Evolutionary conservation across 2,888 invertebrate species (phyloP), one percentile per base, ranked within the genome.

Genomic region (Trimorus sp.): DNA sequence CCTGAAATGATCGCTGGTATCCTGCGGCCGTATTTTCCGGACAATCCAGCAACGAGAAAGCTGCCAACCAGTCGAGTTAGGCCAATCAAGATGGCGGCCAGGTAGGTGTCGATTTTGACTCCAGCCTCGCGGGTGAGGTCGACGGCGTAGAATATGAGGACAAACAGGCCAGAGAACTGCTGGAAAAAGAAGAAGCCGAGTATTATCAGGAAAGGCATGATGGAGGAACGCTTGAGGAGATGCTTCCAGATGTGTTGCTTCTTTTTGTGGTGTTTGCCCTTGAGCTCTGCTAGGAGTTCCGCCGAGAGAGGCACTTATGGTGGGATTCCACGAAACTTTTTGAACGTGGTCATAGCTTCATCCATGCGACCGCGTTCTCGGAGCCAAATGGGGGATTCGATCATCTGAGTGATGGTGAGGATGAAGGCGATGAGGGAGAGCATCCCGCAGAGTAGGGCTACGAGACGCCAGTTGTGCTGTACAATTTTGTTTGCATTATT

Each of bases 1-100:
- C 95, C 94, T 0, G 94, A 95, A 45, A 93, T 79, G 6, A 94
- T 90, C 0, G 95, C 93, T 0, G 95, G 92, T 1, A 93, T 92
- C 59, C 94, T 89, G 59, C 95, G 90, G 0, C 95, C 95, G 54
- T 92, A 93, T 58, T 90, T 92, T 68, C 94, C 94, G 3, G 93
- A 93, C 1, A 92, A 85, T 9, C 88, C 90, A n/a, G 93, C 92
- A 0, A 93, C 92, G 12, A 92, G 63, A 11, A 93, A 78, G 0
- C 93, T 92, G 0, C 92, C 92, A 0, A 92, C 8, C 0, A 94
- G 85, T 60, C 94, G 91, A 0, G 93, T 92, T 0, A 92, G 40
- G 3, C 93, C 94, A 26, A 93, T 93, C 26, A 93, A 86, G 36
- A 94, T 92, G 0, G 93, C 93, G 0, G 92, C 92, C 0, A 93